These are phyloP conservation scores for Riparia riparia DNA, from an alignment of 2,113 vertebrate genomes.

Conservation along the genomic window DNA sequence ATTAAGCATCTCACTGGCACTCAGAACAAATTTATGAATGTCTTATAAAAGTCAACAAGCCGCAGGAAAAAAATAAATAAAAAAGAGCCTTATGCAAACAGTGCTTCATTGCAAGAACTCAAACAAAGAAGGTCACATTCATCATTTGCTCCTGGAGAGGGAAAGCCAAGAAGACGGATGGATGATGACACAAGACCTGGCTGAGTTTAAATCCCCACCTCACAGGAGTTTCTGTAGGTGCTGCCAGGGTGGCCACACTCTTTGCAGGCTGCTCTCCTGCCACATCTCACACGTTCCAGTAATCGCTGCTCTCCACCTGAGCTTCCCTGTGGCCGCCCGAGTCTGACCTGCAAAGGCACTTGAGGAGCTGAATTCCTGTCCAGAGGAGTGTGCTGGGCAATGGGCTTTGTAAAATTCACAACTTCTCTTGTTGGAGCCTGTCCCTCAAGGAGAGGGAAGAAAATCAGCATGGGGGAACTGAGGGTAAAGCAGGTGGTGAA, in stretches of 20 bases:
- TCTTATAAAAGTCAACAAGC: constrained; percentile 78
- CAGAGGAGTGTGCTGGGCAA: not conserved
- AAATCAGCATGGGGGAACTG: not conserved
- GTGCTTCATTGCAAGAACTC: constrained; percentile 63
- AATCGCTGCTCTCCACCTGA: not conserved
- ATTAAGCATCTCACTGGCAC: constrained; percentile 65
- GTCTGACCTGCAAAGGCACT: not conserved
- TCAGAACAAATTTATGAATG: constrained; percentile 75
- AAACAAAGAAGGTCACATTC: constrained; percentile 74
- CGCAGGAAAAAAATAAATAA: constrained; percentile 67
- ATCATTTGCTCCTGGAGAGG: not conserved
- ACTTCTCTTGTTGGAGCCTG: not conserved
- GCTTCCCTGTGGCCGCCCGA: not conserved
- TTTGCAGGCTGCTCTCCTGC: constrained; percentile 35
- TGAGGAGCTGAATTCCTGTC: not conserved
- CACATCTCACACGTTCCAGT: not conserved
- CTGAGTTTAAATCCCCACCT: constrained; percentile 32
- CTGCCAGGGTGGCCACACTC: constrained; percentile 49
- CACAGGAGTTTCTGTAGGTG: constrained; percentile 46
- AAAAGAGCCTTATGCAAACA: constrained; percentile 62
- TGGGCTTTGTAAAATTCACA: not conserved
- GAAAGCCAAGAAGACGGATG: constrained; percentile 20
- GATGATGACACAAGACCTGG: constrained; percentile 49
- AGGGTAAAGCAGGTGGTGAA: not conserved
- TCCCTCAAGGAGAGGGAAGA: not conserved